Base-by-base conservation (phyloP, 2,888 invertebrate genomes). In the Caenorhabditis sp. region DNA sequence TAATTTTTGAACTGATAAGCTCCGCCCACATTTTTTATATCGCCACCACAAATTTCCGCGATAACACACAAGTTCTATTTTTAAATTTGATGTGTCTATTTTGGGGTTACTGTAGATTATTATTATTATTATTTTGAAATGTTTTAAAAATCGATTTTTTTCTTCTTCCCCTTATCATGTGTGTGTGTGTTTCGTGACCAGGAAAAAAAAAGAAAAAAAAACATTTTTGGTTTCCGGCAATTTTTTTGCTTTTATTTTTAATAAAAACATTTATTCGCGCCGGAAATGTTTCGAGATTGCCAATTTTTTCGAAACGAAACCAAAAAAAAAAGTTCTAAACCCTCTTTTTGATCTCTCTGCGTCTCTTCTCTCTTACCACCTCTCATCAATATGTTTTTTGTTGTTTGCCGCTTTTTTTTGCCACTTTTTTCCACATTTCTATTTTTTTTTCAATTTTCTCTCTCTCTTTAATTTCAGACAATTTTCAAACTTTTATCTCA, bases 401-500 rank as follows among this genome's bases (percentile, higher is more conserved):
- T 62, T 52, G 23, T 58, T 62, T 62, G 57, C 38, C 36, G 49
- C 21, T 36, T 54, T 56, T 56, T 59, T 23, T 26, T 27, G 56
- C 1, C 25, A 36, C 36, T 10, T 10, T 17, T 31, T 17, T 2
- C 5, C 43, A 43, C 7, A 43, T 43, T 43, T 43, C 43, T 7
- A 43, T 43, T 43, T 43, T 43, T 23, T 17, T 20, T 43, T 57
- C 21, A 43, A 56, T 63, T 56, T 63, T 56, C 17, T 57, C 20
- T 25, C 50, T 27, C 26, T 21, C 1, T 31, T 5, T 17, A 49
- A 12, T 36, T 62, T 54, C 63, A 54, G 60, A 14, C 23, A 63
- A 49, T 20, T n/a, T 54, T 27, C 52, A 36, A 64, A 57, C 63
- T 63, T 49, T 20, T 57, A 54, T 67, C 67, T 67, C 63, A 72